Base-by-base conservation (phyloP, 1,140 invertebrate species). In the Drosophila setifemur region DNA sequence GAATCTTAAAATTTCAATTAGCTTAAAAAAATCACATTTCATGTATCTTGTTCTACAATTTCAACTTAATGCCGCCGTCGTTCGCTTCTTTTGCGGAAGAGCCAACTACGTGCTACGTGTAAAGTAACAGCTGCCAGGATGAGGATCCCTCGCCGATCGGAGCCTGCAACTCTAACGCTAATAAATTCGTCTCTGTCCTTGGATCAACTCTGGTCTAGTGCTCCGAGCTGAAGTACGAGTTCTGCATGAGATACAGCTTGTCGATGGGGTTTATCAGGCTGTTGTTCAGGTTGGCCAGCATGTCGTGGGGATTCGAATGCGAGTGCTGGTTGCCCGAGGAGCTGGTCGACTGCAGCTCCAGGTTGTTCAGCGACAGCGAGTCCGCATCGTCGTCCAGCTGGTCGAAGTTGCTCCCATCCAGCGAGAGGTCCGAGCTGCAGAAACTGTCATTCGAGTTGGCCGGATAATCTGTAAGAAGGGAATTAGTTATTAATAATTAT, bases 161-260 rank as follows among this genome's bases (percentile, higher is more conserved):
- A 53, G 52, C 29, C 67, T 40, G 54, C 55, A 58, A 60, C 54
- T 73, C 68, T 83, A 83, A 85, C 40, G 52, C 87, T 89, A 89
- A 89, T 89, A 89, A 89, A 89, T 89, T 89, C 88, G 88, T 89
- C 61, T 42, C 45, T 63, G 14, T 31, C 23, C 49, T 5, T 29
- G 12, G 53, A 23, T 12, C 26, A 7, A 14, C 26, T 7, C 35
- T 9, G 1, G 18, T 37, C 48, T 83, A 90, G 49, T 89, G 81
- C 44, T 90, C 89, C 7, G 79, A 76, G 57, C 86, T 90, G 89
- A 98, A 98, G 90, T 98, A 98, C 26, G 96, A 97, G 91, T 96
- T 97, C 91, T 98, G 97, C 98, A 99, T 99, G 78, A 98, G 95
- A 92, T 98, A 99, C 39, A 99, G 93, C 92, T 98, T 98, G 91